Evolutionary conservation across 2,113 vertebrate species (phyloP).

Genomic region (Calidris pugnax): DNA sequence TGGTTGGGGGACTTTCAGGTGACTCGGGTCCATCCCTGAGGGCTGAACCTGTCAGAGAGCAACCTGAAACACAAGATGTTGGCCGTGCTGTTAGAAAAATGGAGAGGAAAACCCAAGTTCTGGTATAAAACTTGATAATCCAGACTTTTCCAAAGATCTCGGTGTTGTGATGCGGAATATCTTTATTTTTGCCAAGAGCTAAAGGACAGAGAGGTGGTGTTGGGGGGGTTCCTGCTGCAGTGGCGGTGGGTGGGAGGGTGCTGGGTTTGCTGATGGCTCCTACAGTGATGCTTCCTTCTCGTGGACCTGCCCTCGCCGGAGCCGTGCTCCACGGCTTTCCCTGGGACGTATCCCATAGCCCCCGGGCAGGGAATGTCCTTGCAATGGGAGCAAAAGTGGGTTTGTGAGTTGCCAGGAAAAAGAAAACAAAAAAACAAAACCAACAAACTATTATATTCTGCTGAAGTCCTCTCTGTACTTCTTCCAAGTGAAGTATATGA

Average conservation of each 20-base stretch:
- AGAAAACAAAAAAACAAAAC: not conserved
- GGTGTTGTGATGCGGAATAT: fast-evolving
- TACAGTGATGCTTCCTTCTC: not conserved
- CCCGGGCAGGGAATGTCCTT: not conserved
- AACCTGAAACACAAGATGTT: not conserved
- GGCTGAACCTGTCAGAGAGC: not conserved
- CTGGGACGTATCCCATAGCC: fast-evolving
- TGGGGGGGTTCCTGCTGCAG: not conserved
- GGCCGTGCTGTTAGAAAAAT: not conserved
- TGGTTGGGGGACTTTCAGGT: fast-evolving
- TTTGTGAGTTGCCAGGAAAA: not conserved
- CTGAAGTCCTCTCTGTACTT: not conserved
- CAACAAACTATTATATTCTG: not conserved
- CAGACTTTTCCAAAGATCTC: not conserved
- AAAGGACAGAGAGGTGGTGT: not conserved
- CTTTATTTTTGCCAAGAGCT: too few relatives aligned
- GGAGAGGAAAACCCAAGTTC: not conserved
- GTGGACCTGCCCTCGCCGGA: fast-evolving
- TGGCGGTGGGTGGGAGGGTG: not conserved
- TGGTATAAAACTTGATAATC: not conserved
- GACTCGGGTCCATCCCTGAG: fast-evolving
- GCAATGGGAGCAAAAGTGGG: not conserved
- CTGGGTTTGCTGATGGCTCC: fast-evolving
- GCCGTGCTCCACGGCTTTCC: not conserved
- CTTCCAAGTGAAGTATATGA: not conserved